Base-by-base conservation (phyloP, 1,140 invertebrate genomes). In the Ylistrum balloti region DNA sequence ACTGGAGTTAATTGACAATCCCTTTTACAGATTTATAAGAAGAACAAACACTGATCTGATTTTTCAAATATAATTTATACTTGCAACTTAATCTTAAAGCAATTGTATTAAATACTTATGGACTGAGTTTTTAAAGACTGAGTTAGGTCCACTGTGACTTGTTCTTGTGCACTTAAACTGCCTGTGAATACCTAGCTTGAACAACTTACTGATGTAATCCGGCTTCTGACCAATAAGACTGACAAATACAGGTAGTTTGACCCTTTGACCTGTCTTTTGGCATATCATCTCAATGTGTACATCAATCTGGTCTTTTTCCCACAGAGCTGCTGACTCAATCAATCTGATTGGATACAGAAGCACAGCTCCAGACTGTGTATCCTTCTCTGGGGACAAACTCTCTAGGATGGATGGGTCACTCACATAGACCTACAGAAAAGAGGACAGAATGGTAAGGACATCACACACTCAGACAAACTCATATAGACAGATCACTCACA, bases 151-250 rank as follows among this genome's bases (percentile, higher is more conserved):
- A n/a, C n/a, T n/a, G n/a, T n/a, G n/a, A n/a, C n/a, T n/a, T n/a
- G n/a, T n/a, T n/a, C n/a, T n/a, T n/a, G n/a, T n/a, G n/a, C n/a
- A n/a, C n/a, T n/a, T n/a, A n/a, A n/a, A n/a, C n/a, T n/a, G n/a
- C n/a, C n/a, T n/a, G n/a, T 13, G 35, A 38, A 5, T 38, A 38
- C 35, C 35, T 38, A 38, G 35, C 13, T 34, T 56, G 13, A 17
- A 85, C 41, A 88, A 91, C 93, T 92, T 93, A 94, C 94, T 91
- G 87, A 92, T 41, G 33, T 90, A 48, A 56, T 94, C 93, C 33
- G 94, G 93, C 85, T 94, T 95, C 35, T 94, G 93, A 87, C 95
- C 95, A 90, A 95, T 93, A 89, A 95, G 92, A 85, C 95, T 94
- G 20, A 96, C 92, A 13, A 88, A 92, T 17, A 96, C 93, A n/a